These are phyloP conservation scores for Scylla paramamosain DNA, from an alignment of 1,140 invertebrate species.

Conservation along the genomic window DNA sequence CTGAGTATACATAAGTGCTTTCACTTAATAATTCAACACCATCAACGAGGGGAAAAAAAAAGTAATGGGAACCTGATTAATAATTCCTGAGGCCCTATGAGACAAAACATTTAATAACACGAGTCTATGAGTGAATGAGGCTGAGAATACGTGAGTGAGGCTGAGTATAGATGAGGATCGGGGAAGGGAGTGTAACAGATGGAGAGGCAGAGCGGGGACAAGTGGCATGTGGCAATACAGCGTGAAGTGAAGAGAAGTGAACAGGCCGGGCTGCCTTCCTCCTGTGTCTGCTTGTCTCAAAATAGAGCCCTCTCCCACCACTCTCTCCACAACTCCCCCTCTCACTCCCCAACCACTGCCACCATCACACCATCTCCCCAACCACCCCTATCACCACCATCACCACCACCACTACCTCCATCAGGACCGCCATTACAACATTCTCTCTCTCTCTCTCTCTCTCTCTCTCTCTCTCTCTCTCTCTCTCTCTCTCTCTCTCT, in stretches of 20 bases:
- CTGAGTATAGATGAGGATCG: no score
- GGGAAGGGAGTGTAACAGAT: background rate
- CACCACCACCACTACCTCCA: no score
- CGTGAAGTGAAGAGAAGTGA: background rate
- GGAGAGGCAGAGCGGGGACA: background rate
- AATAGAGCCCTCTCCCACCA: background rate
- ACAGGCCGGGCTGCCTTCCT: background rate
- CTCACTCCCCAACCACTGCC: background rate
- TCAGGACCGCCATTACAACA: background rate
- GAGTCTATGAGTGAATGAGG: no score
- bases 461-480: background rate
- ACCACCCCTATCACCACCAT: no score
- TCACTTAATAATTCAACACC: no score
- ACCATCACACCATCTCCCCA: background rate
- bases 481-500: background rate
- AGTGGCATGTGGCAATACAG: background rate
- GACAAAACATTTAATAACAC: no score
- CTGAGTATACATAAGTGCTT: no score
- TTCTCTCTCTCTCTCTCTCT: background rate
- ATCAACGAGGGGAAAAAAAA: no score
- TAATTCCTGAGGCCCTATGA: no score
- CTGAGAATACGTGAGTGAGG: no score
- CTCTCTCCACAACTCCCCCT: background rate
- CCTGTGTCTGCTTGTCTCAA: background rate
- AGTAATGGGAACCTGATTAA: no score